Evolutionary conservation across 1,140 invertebrate genomes (phyloP).

Genomic region (Zaprionus camerounensis): DNA sequence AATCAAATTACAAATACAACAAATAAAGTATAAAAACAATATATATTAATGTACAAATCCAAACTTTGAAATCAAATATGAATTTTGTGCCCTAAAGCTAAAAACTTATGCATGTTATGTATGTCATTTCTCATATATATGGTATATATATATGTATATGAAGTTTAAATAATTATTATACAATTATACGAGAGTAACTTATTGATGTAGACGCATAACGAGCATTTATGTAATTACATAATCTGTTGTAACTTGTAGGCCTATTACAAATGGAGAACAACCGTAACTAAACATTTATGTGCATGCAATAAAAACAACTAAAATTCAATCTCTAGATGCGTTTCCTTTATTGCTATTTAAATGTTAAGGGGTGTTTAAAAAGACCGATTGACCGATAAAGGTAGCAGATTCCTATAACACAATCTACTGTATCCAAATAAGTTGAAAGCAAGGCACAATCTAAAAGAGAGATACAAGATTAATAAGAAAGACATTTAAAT

Average conservation of each 20-base stretch:
- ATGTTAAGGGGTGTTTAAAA: background rate
- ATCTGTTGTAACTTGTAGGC: constrained; percentile 79
- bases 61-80: constrained; percentile 58
- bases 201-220: constrained; percentile 51
- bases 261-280: constrained; percentile 55
- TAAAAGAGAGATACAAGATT: background rate
- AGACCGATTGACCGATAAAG: background rate
- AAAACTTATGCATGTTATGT: constrained; percentile 59
- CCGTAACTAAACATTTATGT: constrained; percentile 74
- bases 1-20: constrained; percentile 30
- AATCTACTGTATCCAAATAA: background rate
- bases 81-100: constrained; percentile 48
- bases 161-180: constrained; percentile 42
- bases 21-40: constrained; percentile 18
- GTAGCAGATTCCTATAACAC: background rate
- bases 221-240: constrained; percentile 62
- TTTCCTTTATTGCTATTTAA: background rate
- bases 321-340: background rate
- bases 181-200: constrained; percentile 39
- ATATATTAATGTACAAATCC: constrained; percentile 65
- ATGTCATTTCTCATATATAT: constrained; percentile 49
- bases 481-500: background rate
- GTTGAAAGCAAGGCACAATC: background rate
- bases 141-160: constrained; percentile 47
- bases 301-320: constrained; percentile 74